Percentiles rank a stretch among this genome's conserved stretches.
These are phyloP conservation scores for Merodon equestris DNA, from an alignment of 2,888 invertebrate genomes.

Conservation along the genomic window DNA sequence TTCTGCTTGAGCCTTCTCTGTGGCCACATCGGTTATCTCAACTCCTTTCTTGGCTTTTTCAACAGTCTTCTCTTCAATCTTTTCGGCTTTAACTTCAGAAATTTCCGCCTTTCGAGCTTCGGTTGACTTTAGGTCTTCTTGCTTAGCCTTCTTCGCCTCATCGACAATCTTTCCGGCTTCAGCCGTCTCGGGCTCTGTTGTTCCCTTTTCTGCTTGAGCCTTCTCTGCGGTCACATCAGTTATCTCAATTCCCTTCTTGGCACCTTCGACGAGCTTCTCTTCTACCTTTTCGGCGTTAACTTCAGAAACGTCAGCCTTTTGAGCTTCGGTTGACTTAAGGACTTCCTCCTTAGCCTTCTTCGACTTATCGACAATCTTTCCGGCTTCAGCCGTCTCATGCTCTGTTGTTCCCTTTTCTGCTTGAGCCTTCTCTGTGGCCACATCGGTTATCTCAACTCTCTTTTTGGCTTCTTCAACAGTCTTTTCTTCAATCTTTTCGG, in stretches of 20 bases:
- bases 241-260: background rate
- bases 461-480: background rate
- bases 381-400: constrained; percentile 3
- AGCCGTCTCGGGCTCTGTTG: no score
- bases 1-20: background rate
- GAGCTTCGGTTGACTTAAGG: background rate
- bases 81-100: background rate
- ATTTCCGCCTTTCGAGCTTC: background rate
- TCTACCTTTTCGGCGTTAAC: constrained; percentile 14
- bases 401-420: constrained; percentile 3
- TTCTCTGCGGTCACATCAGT: background rate
- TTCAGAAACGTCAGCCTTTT: constrained; percentile 2
- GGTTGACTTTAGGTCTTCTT: background rate
- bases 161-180: background rate
- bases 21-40: background rate
- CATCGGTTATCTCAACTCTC: background rate
- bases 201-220: no score
- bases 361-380: background rate
- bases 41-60: background rate
- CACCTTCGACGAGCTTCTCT: background rate
- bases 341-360: no score
- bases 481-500: constrained; percentile 11
- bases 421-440: background rate
- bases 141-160: background rate
- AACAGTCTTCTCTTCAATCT: background rate